Base-by-base conservation (phyloP, 2,797 vertebrate genomes). In the Lateolabrax maculatus region DNA sequence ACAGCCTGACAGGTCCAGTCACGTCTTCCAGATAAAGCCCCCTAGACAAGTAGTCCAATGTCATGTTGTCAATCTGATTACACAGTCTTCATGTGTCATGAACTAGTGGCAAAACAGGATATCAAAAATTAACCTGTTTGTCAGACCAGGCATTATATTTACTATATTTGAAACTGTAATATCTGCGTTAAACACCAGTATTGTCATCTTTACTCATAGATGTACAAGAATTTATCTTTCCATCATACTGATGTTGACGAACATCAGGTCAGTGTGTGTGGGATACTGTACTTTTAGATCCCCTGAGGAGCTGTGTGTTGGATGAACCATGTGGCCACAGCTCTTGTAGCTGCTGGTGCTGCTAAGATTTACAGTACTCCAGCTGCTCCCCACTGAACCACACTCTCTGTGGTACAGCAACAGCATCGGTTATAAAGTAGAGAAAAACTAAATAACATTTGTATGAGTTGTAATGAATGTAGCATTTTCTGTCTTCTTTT, bases 41-140 rank as follows among this genome's bases (percentile, higher is more conserved):
- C 72, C 83, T 25, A 81, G 92, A 93, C 92, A 90, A 89, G 87
- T 93, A 90, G 89, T 92, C 92, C 91, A 87, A 90, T 92, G 92
- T 93, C 92, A 93, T 90, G 91, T 89, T 93, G 93, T 94, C 93
- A 93, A 90, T 94, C 92, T 92, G 90, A 92, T 94, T 89, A 91
- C 78, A 81, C 84, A 74, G 75, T 86, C 85, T 69, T 82, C 72
- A 81, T 72, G 80, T 93, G 90, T 89, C 90, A 88, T 25, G 58
- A 66, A 87, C 83, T 46, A 23, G 80, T 88, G 71, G 76, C 79
- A 72, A 86, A 83, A 79, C 79, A 80, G 46, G 55, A 77, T 65
- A 29, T 56, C 62, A 70, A 68, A 79, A 78, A 80, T 83, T 53
- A 80, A 80, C 56, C 68, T 55, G 67, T 79, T 78, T 84, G 71